These are phyloP conservation scores for Scaptomyza montana DNA, from an alignment of 1,140 invertebrate genomes.

Conservation along the genomic window DNA sequence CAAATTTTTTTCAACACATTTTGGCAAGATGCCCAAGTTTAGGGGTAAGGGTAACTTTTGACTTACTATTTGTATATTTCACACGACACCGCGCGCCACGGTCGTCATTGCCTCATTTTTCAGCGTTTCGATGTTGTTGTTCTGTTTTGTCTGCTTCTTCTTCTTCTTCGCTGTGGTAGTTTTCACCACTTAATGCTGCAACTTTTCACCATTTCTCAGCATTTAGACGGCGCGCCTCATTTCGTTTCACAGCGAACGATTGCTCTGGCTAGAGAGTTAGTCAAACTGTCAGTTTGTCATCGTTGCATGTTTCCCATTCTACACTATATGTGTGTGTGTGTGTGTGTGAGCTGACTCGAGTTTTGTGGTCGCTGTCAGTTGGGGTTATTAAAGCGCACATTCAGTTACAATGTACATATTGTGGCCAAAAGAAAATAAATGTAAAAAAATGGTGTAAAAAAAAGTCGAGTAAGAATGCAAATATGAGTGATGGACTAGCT, in stretches of 20 bases:
- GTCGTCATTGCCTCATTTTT: constrained; percentile 44
- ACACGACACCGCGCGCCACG: constrained; percentile 58
- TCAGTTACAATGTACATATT: constrained; percentile 20
- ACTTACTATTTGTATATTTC: constrained; percentile 35
- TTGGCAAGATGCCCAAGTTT: constrained; percentile 69
- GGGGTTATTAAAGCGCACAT: constrained; percentile 49
- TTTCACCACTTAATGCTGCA: constrained; percentile 65
- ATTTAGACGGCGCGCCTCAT: constrained; percentile 49
- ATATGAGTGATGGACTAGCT: constrained; percentile 16
- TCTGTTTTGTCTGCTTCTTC: background rate
- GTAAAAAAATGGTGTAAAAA: background rate
- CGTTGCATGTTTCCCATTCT: too few relatives aligned
- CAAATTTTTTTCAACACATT: constrained; percentile 35
- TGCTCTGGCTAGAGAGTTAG: too few relatives aligned
- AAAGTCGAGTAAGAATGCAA: constrained; percentile 31
- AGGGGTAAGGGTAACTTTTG: constrained; percentile 10
- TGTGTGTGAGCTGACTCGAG: constrained; percentile 12
- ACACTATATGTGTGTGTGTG: constrained; percentile 13
- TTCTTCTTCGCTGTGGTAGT: constrained; percentile 18
- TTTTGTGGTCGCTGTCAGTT: constrained; percentile 27
- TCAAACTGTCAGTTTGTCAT: background rate
- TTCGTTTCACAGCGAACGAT: constrained; percentile 27
- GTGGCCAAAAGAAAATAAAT: constrained; percentile 19
- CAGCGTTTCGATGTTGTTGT: constrained; percentile 22
- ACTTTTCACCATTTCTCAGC: constrained; percentile 76